Evolutionary conservation across 2,113 vertebrate genomes (phyloP).

Genomic region (Brachypodius melanocephalos): DNA sequence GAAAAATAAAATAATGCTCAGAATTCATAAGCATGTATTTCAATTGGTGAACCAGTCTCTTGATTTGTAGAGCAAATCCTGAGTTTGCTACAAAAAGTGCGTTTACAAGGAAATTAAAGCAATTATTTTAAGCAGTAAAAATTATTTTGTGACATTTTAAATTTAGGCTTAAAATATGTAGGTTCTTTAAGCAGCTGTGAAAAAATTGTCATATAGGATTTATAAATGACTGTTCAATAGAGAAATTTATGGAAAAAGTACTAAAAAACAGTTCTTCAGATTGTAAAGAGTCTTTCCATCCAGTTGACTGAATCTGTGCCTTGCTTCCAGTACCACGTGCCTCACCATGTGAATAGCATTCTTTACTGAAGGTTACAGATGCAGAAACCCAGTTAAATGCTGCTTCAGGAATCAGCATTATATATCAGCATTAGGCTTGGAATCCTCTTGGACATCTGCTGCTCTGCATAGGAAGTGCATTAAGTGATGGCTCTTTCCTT

Average conservation of each 20-base stretch:
- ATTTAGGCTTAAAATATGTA: background rate
- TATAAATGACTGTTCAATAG: background rate
- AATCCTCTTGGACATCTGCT: slow-evolving; percentile 53
- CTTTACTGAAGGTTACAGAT: slow-evolving; percentile 33
- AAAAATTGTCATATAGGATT: background rate
- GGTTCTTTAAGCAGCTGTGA: background rate
- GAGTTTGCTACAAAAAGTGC: background rate
- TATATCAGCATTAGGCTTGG: slow-evolving; percentile 7
- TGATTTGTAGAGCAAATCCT: background rate
- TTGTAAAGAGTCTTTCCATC: background rate
- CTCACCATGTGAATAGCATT: background rate
- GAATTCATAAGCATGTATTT: background rate
- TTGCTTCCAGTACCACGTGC: background rate
- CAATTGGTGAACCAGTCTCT: background rate
- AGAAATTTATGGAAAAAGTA: background rate
- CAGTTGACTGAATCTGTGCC: background rate
- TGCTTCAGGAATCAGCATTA: slow-evolving; percentile 41
- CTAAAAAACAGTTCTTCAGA: background rate
- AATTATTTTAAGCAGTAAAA: background rate
- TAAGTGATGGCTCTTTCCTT: slow-evolving; percentile 32
- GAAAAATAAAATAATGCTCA: background rate
- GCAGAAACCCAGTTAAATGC: slow-evolving; percentile 37
- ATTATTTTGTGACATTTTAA: background rate
- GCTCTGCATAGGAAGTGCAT: background rate
- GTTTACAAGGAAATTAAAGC: background rate